Base-by-base conservation (phyloP, 2,797 vertebrate genomes). In the Myripristis jacobus region DNA sequence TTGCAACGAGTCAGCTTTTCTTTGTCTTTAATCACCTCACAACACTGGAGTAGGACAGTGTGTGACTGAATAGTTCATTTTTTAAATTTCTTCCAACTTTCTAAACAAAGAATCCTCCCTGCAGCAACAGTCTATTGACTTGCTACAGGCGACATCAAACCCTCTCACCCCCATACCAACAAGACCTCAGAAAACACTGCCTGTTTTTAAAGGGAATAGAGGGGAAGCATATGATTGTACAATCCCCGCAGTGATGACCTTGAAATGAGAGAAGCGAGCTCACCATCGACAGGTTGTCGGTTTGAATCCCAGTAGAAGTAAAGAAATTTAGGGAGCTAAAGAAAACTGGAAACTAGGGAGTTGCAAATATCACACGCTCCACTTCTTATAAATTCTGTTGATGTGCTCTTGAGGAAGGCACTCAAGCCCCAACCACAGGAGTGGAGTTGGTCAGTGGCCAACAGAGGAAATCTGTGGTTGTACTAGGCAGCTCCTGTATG, bases 401-500 rank as follows among this genome's bases (percentile, higher is more conserved):
- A 89, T 88, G 88, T 87, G 80, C 84, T 81, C 80, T 71, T 75
- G 81, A 89, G 67, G 87, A 89, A 86, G 83, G 85, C 86, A 83
- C 84, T 85, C 76, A 80, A 82, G 81, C 74, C 70, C 75, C 77
- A 85, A 82, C 86, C 86, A 70, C 82, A 86, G 78, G 79, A 87
- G 84, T 73, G 63, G 68, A 86, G 77, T 73, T 91, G 87, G 84
- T 87, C 50, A 0, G 79, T 59, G 70, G 88, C 89, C 90, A 90
- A 52, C 77, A 83, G 80, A 88, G 87, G 86, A 91, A 86, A 90
- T 88, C 84, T 90, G 87, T 77, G 89, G 83, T 86, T 80, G 81
- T 84, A 77, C 76, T 44, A 38, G 70, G 80, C 82, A 85, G 85
- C 84, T 89, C 86, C 85, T 87, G 88, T 88, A n/a, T n/a, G 85